Evolutionary conservation across 2,113 vertebrate genomes (phyloP), one percentile per base, ranked within the genome.

Genomic region (Gasterosteus nipponicus): DNA sequence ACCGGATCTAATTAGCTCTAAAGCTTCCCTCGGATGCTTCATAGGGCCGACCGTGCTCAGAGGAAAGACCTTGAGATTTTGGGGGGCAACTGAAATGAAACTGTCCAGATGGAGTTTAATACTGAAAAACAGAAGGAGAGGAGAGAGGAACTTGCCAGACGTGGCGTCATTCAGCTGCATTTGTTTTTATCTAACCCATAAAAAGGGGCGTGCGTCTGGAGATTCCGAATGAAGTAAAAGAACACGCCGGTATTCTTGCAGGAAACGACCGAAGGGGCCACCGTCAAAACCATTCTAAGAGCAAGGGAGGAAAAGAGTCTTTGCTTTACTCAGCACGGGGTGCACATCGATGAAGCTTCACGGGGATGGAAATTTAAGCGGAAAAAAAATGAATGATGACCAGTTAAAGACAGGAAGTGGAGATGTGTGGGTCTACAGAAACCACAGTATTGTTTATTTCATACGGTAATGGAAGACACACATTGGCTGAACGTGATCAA

Each of bases 1-100:
- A 79, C 81, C 0, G 42, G 92, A 93, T 91, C 92, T 90, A 92
- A 92, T 92, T 92, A 93, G 76, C 79, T 86, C 86, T 75, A 78
- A 86, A 91, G 85, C 89, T 87, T 87, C 88, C 89, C 87, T 82
- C 26, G 47, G 66, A 86, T 84, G 89, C 80, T 89, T 89, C 83
- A 84, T 61, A 89, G 81, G 68, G 86, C 80, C 80, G 78, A 74
- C 53, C n/a, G 51, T 69, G 75, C 77, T 83, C 51, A 5, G 59
- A 84, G 83, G 47, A 57, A 39, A 80, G 84, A 77, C 51, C 10
- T 11, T 0, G 16, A 74, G 68, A 87, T 80, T 60, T 22, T 71
- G 69, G 77, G 15, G 31, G 65, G 72, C 33, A 69, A 66, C 75
- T 64, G 67, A 61, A 69, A 79, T 44, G 42, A 77, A 70, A 73